phyloP scores from a whole-genome alignment of 2,888 invertebrate species.

The Rhaphigaster nebulosa region DNA sequence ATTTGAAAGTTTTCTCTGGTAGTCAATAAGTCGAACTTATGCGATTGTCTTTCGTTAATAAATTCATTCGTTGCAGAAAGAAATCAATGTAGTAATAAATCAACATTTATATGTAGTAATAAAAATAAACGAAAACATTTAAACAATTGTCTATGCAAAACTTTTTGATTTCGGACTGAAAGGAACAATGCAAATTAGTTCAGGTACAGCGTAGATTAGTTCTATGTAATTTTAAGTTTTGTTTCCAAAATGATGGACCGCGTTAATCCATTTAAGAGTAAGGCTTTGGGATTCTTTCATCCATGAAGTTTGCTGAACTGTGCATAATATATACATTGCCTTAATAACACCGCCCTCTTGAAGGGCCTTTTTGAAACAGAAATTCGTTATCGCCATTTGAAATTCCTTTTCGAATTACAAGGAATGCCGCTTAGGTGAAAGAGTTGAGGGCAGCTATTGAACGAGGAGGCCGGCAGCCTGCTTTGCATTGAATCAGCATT shows the following conservation, averaged over 20 bases:
- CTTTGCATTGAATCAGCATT: constrained; percentile 6
- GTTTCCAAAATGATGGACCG: not conserved
- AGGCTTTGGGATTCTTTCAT: constrained; percentile 3
- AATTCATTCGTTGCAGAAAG: no score
- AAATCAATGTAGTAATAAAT: no score
- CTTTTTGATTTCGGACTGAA: no score
- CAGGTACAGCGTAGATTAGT: not conserved
- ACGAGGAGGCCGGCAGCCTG: not conserved
- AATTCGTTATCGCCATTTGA: constrained; percentile 20
- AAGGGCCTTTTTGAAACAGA: not conserved
- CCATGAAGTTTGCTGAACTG: not conserved
- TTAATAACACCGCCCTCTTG: not conserved
- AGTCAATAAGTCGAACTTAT: no score
- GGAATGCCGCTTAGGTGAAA: not conserved
- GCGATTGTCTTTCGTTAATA: no score
- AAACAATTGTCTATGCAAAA: no score
- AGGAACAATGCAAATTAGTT: no score
- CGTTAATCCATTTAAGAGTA: not conserved
- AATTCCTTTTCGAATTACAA: not conserved
- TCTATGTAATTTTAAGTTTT: not conserved
- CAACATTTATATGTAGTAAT: no score
- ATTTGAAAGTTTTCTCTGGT: no score
- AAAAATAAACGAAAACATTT: no score
- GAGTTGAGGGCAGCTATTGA: not conserved
- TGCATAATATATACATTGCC: constrained; percentile 19